phyloP scores from a whole-genome alignment of 2,797 vertebrate species.

The Helicolenus hilgendorfi region DNA sequence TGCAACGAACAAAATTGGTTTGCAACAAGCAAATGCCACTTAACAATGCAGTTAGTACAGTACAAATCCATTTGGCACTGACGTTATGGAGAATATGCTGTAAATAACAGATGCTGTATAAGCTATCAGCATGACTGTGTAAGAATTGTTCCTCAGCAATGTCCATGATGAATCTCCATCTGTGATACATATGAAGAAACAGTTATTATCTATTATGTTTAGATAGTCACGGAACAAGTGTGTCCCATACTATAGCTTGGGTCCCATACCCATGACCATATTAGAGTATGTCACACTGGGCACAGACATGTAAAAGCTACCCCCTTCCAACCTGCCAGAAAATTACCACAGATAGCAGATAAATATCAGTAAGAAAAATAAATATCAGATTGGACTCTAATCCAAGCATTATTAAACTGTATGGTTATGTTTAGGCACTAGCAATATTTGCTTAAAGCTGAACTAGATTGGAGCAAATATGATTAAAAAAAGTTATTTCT shows the following conservation, averaged over 20 bases:
- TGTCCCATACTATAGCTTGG: neutral
- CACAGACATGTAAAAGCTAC: neutral
- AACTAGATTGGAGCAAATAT: too few species aligned
- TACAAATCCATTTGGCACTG: constrained; percentile 38
- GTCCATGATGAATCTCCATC: constrained; percentile 32
- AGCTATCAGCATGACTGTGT: constrained; percentile 23
- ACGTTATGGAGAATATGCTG: constrained; percentile 33
- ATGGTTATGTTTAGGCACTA: neutral
- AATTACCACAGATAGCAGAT: neutral
- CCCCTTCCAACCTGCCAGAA: neutral
- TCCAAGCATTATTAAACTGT: neutral
- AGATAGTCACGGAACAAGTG: neutral
- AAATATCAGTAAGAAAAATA: neutral
- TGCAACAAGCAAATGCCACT: constrained; percentile 47
- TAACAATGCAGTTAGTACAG: constrained; percentile 44
- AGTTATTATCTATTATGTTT: neutral
- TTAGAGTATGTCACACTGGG: neutral
- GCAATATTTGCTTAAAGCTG: neutral
- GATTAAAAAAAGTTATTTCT: too few species aligned
- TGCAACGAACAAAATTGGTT: constrained; percentile 26
- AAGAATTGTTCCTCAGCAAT: constrained; percentile 23
- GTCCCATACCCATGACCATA: neutral
- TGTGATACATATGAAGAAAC: neutral
- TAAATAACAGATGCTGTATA: constrained; percentile 48
- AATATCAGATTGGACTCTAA: neutral